Evolutionary conservation across 2,888 invertebrate genomes (phyloP).

Genomic region (Apoda limacodes): DNA sequence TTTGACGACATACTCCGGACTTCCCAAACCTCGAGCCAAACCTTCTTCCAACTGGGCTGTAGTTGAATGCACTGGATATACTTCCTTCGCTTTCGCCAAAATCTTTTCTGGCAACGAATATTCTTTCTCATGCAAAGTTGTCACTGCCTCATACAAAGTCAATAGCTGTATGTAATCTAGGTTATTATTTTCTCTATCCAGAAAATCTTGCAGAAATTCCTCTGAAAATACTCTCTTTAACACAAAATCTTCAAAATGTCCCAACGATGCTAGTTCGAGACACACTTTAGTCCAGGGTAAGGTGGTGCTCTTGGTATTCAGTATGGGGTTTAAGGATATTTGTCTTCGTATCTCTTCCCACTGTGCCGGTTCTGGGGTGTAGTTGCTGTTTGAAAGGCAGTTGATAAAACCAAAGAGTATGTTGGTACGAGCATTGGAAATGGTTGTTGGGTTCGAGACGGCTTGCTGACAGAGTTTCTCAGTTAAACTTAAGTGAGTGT

Average conservation of each 20-base stretch:
- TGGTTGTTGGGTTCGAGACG: slow-evolving; percentile 37
- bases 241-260: slow-evolving; percentile 66
- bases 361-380: slow-evolving; percentile 55
- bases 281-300: slow-evolving; percentile 67
- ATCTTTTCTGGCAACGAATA: slow-evolving; percentile 46
- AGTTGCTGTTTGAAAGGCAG: slow-evolving; percentile 71
- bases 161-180: slow-evolving; percentile 62
- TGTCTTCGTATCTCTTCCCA: slow-evolving; percentile 62
- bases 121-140: slow-evolving; percentile 43
- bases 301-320: slow-evolving; percentile 40
- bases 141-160: slow-evolving; percentile 67
- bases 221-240: slow-evolving; percentile 62
- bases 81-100: slow-evolving; percentile 36
- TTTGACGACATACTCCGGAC: slow-evolving; percentile 61
- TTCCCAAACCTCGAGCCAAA: slow-evolving; percentile 69
- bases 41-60: slow-evolving; percentile 53
- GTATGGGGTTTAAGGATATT: slow-evolving; percentile 45
- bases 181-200: slow-evolving; percentile 37
- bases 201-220: slow-evolving; percentile 50
- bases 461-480: slow-evolving; percentile 68
- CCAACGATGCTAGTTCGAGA: slow-evolving; percentile 68
- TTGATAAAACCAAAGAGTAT: slow-evolving; percentile 61
- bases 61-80: slow-evolving; percentile 34
- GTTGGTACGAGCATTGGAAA: slow-evolving; percentile 45
- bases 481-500: slow-evolving; percentile 66